phyloP scores from a whole-genome alignment of 2,888 invertebrate genomes.

The Carpatolechia fugitivella region DNA sequence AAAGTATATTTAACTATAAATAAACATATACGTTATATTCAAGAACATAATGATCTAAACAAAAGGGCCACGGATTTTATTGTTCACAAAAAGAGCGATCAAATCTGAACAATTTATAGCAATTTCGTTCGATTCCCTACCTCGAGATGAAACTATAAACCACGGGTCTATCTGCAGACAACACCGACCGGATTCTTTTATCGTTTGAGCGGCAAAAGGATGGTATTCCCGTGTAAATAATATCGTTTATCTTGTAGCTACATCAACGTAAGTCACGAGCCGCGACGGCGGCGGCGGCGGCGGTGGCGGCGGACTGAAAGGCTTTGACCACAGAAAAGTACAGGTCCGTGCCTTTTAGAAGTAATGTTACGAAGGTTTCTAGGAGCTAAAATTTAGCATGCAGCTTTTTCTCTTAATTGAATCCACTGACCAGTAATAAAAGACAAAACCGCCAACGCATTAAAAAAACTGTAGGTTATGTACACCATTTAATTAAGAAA shows the following conservation, averaged over 20 bases:
- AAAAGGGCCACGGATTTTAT: not conserved
- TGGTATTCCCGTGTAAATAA: constrained; percentile 54
- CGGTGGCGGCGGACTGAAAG: constrained; percentile 59
- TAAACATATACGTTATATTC: not conserved
- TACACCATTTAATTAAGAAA: too few species aligned
- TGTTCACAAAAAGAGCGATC: constrained; percentile 1
- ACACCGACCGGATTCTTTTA: constrained; percentile 35
- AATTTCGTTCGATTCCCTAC: constrained; percentile 8
- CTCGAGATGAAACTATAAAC: constrained; percentile 24
- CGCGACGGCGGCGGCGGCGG: too few species aligned
- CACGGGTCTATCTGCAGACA: constrained; percentile 26
- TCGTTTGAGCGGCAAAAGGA: constrained; percentile 32
- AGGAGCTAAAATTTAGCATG: not conserved
- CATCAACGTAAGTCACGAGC: constrained; percentile 65
- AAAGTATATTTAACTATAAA: not conserved
- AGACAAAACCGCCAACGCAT: too few species aligned
- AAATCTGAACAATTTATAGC: constrained; percentile 7
- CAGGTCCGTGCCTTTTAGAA: constrained; percentile 12
- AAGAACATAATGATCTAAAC: not conserved
- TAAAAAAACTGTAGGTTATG: too few species aligned
- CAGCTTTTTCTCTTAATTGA: too few species aligned
- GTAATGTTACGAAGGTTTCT: not conserved
- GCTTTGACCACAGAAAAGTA: constrained; percentile 30
- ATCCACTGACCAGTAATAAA: too few species aligned
- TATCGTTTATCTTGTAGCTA: constrained; percentile 58